phyloP scores from a whole-genome alignment of 2,113 vertebrate species.

The Symphodus melops region DNA sequence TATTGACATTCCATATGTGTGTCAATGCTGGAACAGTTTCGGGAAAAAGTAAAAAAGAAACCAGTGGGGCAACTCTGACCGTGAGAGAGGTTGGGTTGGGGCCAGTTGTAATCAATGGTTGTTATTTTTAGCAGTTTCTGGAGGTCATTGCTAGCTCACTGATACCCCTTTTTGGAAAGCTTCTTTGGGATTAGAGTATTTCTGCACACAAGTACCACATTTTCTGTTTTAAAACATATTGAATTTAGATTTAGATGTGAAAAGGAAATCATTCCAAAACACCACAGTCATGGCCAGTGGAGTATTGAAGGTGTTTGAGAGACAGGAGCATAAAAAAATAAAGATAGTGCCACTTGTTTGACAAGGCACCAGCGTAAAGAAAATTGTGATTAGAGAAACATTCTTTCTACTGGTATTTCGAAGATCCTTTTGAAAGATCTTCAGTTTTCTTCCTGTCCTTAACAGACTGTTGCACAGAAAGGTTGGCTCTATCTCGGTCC shows the following conservation, averaged over 20 bases:
- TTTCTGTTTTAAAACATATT: not conserved
- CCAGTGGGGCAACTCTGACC: constrained; percentile 14
- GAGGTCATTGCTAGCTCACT: not conserved
- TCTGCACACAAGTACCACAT: not conserved
- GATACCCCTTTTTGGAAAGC: constrained; percentile 9
- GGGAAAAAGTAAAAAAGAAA: constrained; percentile 14
- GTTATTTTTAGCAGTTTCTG: not conserved
- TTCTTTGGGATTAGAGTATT: not conserved
- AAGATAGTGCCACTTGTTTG: too few relatives aligned
- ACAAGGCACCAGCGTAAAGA: too few relatives aligned
- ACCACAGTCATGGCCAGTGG: too few relatives aligned
- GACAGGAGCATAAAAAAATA: too few relatives aligned
- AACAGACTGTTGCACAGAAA: too few relatives aligned
- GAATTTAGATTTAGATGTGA: not conserved
- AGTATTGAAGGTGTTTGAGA: too few relatives aligned
- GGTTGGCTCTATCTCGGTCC: too few relatives aligned
- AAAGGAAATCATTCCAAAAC: not conserved
- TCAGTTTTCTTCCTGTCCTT: too few relatives aligned
- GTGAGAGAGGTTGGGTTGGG: constrained; percentile 21
- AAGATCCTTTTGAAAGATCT: too few relatives aligned
- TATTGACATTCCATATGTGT: constrained; percentile 24
- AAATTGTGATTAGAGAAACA: too few relatives aligned
- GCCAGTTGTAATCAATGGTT: constrained; percentile 30
- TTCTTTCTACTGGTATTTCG: too few relatives aligned
- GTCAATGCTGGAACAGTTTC: constrained; percentile 19